Evolutionary conservation across 1,140 invertebrate species (phyloP), one percentile per base, ranked within the genome.

Genomic region (Drosophila lacertosa): DNA sequence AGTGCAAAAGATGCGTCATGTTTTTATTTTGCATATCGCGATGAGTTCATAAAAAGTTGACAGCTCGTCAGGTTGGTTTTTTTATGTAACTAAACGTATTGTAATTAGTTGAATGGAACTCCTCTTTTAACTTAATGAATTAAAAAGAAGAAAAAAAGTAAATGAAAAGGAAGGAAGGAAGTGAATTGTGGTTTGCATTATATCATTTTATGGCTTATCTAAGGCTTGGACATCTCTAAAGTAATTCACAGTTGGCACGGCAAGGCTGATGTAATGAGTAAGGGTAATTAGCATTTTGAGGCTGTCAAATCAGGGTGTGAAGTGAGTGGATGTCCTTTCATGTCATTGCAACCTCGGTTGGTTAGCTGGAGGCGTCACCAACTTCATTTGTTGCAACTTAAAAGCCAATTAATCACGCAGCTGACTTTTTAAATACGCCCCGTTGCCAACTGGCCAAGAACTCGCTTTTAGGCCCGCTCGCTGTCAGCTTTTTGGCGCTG

Each of bases 341-440:
- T 59, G 73, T 44, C 39, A 74, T 60, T 67, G 62, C 37, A n/a
- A n/a, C n/a, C n/a, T n/a, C n/a, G n/a, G n/a, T n/a, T n/a, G n/a
- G n/a, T n/a, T n/a, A 24, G 24, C 4, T 13, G 29, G 39, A 66
- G 68, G 63, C 63, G 68, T 66, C 37, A 18, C 53, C 54, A 39
- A 67, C 73, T 88, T 77, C 59, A 69, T 69, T 64, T 65, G 45
- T 88, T 86, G 82, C 82, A 86, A 82, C 78, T 88, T 86, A 86
- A 86, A 86, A 88, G 77, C 77, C 82, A 82, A 86, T 86, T 86
- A 86, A 86, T 86, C 82, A 86, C 72, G 47, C 63, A 45, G 65
- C 81, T 74, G 77, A 82, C 82, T 86, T 62, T 60, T 60, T 44
- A 74, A 64, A 62, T 54, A 86, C 81, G 81, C 81, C 80, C 80